Evolutionary conservation across 2,888 invertebrate species (phyloP), one percentile per base, ranked within the genome.

Genomic region (Andrena dorsata): DNA sequence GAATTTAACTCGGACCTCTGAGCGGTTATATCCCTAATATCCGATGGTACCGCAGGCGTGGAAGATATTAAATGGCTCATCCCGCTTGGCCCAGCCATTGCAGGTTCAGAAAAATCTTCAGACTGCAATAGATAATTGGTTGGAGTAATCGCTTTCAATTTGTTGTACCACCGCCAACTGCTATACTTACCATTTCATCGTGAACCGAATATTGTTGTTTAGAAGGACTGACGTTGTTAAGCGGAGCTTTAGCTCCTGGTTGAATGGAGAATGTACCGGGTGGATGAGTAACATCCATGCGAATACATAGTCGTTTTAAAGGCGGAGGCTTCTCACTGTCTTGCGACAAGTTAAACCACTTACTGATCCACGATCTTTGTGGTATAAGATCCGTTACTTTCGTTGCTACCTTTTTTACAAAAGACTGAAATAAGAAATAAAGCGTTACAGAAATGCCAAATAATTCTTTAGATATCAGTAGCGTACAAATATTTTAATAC

Each of bases 341-440:
- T 23, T 92, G 92, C 3, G 93, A 91, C 16, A 89, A 88, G 72
- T 93, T 93, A 76, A 94, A 94, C 94, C 93, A 93, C 76, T 93
- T 94, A 84, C 92, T 93, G 63, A 94, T 93, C 94, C 94, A 94
- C 2, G 94, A 93, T 75, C 95, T 95, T 72, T 95, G 95, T 26
- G 96, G 96, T 88, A 97, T 94, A 47, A 96, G 94, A 76, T 95
- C 95, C 2, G 96, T 95, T 73, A 96, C 95, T 88, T 95, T 95
- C 76, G 95, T 95, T 85, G 96, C 95, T 72, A 97, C 95, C 94
- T 96, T 96, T 91, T 95, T 95, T 80, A 96, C 96, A 92, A 97
- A 96, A 28, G 97, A 96, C 96, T 97, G 94, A 32, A 89, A 90
- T 80, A 69, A 71, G 61, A 61, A 60, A 20, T 41, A 6, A 32